A percentile compares a stretch with the other conserved stretches of the same genome.
Evolutionary conservation across 2,113 vertebrate species (phyloP).

Genomic region (Larimichthys polyactis): DNA sequence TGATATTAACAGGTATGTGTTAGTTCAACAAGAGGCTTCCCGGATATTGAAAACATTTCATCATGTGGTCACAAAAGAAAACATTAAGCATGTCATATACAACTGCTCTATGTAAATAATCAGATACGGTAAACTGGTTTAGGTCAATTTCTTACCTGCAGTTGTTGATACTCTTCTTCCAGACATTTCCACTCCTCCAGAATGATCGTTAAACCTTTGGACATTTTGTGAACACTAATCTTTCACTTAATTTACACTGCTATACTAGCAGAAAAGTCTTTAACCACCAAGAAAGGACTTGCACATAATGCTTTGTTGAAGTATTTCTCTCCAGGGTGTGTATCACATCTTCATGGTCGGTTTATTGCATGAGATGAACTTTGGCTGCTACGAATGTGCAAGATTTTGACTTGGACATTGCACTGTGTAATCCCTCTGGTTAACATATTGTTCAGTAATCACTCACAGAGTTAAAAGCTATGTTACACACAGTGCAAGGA

Average conservation of each 20-base stretch:
- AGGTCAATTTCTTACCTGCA: slow-evolving; percentile 85
- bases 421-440: slow-evolving; percentile 19
- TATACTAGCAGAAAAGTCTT: neutral
- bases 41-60: neutral
- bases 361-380: slow-evolving; percentile 79
- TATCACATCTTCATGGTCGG: slow-evolving; percentile 32
- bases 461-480: neutral
- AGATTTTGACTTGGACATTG: slow-evolving; percentile 64
- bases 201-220: slow-evolving; percentile 65
- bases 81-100: neutral
- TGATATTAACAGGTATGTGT: neutral
- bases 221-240: slow-evolving; percentile 56
- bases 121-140: neutral
- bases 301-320: slow-evolving; percentile 19
- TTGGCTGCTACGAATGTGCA: slow-evolving; percentile 65
- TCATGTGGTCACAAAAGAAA: neutral
- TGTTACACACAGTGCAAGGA: neutral
- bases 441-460: slow-evolving; percentile 30
- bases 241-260: neutral
- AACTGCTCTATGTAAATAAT: neutral
- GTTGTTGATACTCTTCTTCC: slow-evolving; percentile 88
- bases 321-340: slow-evolving; percentile 47
- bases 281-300: slow-evolving; percentile 17
- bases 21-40: neutral
- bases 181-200: slow-evolving; percentile 89